Base-by-base conservation (phyloP, 53 echinoderm and acorn worm genomes). In the Temnopleurus reevesii region DNA sequence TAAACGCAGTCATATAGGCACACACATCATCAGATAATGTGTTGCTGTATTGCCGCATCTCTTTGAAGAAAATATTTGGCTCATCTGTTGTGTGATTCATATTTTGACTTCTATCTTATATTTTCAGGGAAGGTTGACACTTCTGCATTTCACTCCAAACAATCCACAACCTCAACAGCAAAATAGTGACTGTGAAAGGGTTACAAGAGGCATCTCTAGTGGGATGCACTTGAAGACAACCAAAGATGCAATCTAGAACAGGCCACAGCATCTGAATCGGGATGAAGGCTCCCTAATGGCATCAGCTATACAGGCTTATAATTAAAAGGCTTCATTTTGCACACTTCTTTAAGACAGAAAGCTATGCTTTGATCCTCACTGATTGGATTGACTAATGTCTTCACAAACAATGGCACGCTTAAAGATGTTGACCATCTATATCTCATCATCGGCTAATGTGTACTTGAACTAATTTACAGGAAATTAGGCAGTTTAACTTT, bases 391-490 rank as follows among this genome's bases (percentile, higher is more conserved):
- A 41, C 79, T 79, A 79, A 79, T 79, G 79, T 23, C 12, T 79
- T 49, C 15, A 79, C 49, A 49, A 79, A 51, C 79, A 79, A 29
- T 79, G 79, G 15, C 47, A 79, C 0, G 49, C 28, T 79, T 49
- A 27, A 79, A 51, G 79, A 79, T 25, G 49, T 12, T 47, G 53
- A 15, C 53, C 53, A 10, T 8, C 53, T 10, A n/a, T n/a, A n/a
- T n/a, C n/a, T n/a, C 21, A n/a, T 71, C 19, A 71, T 38, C 71
- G 4, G 21, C 41, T n/a, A 71, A 5, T 21, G 17, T 28, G 49
- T 2, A 79, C 79, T 79, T 79, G 51, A 27, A 25, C 30, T 79
- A 79, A 79, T 79, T 49, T 79, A 27, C n/a, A 79, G 46, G 49
- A 79, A 79, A 71, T 71, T 36, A 71, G 71, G 41, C 71, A 6